Conservation (phyloP, 2,797 vertebrate genomes). For the Gobionotothen gibberifrons region DNA sequence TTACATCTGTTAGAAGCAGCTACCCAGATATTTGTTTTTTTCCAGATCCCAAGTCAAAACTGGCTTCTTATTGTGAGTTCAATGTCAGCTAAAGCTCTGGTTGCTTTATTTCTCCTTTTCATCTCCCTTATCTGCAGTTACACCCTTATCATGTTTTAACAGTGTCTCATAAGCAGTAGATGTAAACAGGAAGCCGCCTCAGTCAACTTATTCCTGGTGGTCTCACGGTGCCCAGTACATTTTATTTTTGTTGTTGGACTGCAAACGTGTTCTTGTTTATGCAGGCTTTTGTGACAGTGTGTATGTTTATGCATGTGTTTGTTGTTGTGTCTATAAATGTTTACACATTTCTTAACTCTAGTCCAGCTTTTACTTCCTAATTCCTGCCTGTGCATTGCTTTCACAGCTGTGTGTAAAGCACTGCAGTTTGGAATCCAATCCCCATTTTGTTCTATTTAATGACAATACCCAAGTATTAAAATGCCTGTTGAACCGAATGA, state of each 20-base stretch:
- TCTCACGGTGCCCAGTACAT: constrained; percentile 32
- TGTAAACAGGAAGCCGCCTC: constrained; percentile 68
- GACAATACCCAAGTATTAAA: constrained; percentile 2
- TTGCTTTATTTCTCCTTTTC: constrained; percentile 72
- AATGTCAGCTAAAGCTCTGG: constrained; percentile 63
- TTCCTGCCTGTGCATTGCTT: neutral
- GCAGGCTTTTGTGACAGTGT: constrained; percentile 9
- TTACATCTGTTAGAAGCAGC: constrained; percentile 43
- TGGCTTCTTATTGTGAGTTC: constrained; percentile 64
- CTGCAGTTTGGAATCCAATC: neutral
- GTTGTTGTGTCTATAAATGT: constrained; percentile 21
- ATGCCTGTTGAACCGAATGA: neutral
- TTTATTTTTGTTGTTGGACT: constrained; percentile 29
- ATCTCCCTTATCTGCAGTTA: constrained; percentile 75
- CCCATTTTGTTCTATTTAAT: constrained; percentile 9
- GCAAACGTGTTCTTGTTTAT: constrained; percentile 18
- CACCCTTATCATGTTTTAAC: constrained; percentile 77
- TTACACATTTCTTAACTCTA: neutral
- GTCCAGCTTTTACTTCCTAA: neutral
- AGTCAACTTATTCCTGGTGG: constrained; percentile 62
- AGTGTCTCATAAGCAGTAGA: constrained; percentile 73
- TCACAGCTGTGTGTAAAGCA: constrained; percentile 3
- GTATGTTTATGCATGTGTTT: constrained; percentile 5
- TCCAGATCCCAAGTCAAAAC: constrained; percentile 47
- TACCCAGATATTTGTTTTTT: constrained; percentile 54